Evolutionary conservation across 2,113 vertebrate species (phyloP).

Genomic region (Scalopus aquaticus): DNA sequence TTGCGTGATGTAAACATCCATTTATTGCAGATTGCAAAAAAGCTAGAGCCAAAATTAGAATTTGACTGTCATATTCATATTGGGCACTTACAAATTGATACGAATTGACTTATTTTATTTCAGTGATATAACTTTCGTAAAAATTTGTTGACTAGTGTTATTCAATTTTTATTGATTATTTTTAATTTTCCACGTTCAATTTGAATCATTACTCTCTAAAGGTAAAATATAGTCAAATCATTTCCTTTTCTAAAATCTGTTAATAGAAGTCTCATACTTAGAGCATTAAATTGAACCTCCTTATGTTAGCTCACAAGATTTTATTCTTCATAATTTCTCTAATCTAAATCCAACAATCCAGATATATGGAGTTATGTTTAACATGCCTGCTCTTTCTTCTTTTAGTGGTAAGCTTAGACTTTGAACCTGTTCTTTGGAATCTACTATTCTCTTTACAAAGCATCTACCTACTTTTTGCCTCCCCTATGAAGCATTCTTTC

Average conservation of each 20-base stretch:
- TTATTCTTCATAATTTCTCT: background rate
- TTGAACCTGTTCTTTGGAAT: background rate
- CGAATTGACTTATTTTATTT: no score
- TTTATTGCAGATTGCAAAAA: no score
- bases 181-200: slow-evolving; percentile 15
- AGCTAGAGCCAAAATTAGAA: no score
- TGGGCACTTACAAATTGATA: no score
- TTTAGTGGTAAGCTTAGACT: background rate
- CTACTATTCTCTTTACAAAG: background rate
- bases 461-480: background rate
- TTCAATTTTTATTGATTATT: background rate
- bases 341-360: background rate
- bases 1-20: no score
- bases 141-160: no score
- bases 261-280: background rate
- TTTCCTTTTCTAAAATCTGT: background rate
- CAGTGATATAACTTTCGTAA: no score
- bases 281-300: background rate
- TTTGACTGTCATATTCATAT: no score
- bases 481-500: background rate
- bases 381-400: background rate
- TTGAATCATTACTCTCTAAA: slow-evolving; percentile 2
- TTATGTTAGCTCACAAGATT: background rate
- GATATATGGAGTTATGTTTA: background rate
- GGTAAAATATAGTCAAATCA: background rate